These are phyloP conservation scores for Tetanocera ferruginea DNA, from an alignment of 2,888 invertebrate genomes.

Conservation along the genomic window DNA sequence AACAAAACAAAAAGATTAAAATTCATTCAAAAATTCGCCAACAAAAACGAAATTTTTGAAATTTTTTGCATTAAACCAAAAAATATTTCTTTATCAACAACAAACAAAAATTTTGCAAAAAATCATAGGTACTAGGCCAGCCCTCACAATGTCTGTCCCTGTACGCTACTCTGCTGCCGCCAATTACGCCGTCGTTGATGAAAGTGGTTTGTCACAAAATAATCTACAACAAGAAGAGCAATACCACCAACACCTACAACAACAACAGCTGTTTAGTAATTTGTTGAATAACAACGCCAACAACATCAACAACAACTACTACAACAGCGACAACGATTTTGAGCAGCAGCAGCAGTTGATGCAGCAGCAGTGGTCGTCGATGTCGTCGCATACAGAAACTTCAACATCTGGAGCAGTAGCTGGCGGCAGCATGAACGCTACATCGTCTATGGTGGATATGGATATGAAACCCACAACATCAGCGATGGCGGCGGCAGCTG, in stretches of 20 bases:
- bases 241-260: constrained; percentile 62
- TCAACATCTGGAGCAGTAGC: constrained; percentile 47
- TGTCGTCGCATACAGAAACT: constrained; percentile 56
- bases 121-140: constrained; percentile 70
- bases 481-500: constrained; percentile 48
- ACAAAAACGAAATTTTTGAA: constrained; percentile 51
- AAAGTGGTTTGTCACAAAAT: constrained; percentile 66
- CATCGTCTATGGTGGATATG: constrained; percentile 32
- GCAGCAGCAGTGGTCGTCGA: constrained; percentile 68
- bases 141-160: constrained; percentile 72
- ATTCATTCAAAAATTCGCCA: constrained; percentile 37
- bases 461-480: constrained; percentile 47
- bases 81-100: constrained; percentile 14
- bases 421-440: constrained; percentile 32
- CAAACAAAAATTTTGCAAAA: constrained; percentile 38
- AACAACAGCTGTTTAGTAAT: constrained; percentile 53
- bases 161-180: constrained; percentile 71
- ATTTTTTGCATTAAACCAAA: constrained; percentile 44
- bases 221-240: constrained; percentile 67
- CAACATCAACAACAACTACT: constrained; percentile 53
- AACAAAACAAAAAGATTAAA: constrained; percentile 38
- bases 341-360: constrained; percentile 66
- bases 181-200: constrained; percentile 67
- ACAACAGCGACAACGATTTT: constrained; percentile 57
- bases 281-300: constrained; percentile 46